These are phyloP conservation scores for Bombus fervidus DNA, from an alignment of 1,140 invertebrate genomes.

Conservation along the genomic window DNA sequence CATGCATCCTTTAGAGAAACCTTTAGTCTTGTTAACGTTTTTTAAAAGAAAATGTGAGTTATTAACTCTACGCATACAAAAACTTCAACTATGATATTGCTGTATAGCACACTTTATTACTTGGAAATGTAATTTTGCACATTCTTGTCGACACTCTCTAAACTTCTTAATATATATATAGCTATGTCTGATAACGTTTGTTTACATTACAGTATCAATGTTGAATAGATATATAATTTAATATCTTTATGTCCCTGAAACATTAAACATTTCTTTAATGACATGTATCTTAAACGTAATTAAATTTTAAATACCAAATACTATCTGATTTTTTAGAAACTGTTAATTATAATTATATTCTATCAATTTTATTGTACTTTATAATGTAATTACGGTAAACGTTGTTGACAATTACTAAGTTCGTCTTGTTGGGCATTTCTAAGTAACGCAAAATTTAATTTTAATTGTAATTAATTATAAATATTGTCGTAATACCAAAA, in stretches of 20 bases:
- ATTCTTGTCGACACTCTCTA: slow-evolving; percentile 18
- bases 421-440: not conserved
- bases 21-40: slow-evolving; percentile 47
- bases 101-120: slow-evolving; percentile 19
- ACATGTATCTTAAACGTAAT: not conserved
- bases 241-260: slow-evolving; percentile 11
- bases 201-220: slow-evolving; percentile 9
- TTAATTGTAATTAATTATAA: not conserved
- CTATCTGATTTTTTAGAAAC: not conserved
- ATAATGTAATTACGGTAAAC: not conserved
- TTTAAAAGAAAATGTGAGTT: slow-evolving; percentile 17
- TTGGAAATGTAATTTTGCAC: slow-evolving; percentile 25
- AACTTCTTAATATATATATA: slow-evolving; percentile 3
- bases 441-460: not conserved
- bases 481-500: not conserved
- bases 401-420: not conserved
- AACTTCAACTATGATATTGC: slow-evolving; percentile 11
- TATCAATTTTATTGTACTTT: not conserved
- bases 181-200: slow-evolving; percentile 8
- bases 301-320: not conserved
- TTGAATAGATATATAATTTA: not conserved
- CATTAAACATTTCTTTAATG: not conserved
- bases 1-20: slow-evolving; percentile 57
- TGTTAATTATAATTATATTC: not conserved
- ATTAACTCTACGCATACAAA: slow-evolving; percentile 28